Conservation (phyloP, 1,140 invertebrate species). For the Goniozus legneri region DNA sequence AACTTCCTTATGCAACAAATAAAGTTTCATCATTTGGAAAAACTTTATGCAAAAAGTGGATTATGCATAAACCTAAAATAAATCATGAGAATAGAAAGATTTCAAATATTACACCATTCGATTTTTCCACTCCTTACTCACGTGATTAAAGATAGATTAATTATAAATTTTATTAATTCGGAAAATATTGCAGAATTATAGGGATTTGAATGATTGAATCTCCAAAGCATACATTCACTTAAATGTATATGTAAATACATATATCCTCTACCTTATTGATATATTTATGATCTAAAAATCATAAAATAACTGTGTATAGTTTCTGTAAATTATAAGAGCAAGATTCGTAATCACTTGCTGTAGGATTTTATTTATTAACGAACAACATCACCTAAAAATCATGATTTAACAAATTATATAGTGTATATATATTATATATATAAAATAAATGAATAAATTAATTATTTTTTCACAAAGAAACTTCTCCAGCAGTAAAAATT, state of each 20-base stretch:
- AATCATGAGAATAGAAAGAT: constrained; percentile 10
- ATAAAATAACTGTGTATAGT: no score
- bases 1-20: constrained; percentile 24
- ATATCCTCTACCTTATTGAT: constrained; percentile 9
- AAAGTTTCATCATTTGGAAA: constrained; percentile 52
- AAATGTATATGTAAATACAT: constrained; percentile 5
- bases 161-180: no score
- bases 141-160: no score
- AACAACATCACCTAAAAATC: neutral
- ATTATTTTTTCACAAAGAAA: neutral
- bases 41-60: constrained; percentile 50
- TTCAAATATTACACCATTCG: constrained; percentile 45
- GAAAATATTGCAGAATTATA: no score
- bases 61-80: constrained; percentile 24
- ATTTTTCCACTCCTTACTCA: constrained; percentile 57
- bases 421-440: neutral
- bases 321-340: no score
- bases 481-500: constrained; percentile 36
- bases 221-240: no score
- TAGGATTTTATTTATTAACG: no score
- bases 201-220: no score
- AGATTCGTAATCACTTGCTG: no score
- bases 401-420: neutral
- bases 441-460: constrained; percentile 1
- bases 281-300: constrained; percentile 6